Conservation (phyloP, 2,888 invertebrate species). For the Drosophila seclusa region DNA sequence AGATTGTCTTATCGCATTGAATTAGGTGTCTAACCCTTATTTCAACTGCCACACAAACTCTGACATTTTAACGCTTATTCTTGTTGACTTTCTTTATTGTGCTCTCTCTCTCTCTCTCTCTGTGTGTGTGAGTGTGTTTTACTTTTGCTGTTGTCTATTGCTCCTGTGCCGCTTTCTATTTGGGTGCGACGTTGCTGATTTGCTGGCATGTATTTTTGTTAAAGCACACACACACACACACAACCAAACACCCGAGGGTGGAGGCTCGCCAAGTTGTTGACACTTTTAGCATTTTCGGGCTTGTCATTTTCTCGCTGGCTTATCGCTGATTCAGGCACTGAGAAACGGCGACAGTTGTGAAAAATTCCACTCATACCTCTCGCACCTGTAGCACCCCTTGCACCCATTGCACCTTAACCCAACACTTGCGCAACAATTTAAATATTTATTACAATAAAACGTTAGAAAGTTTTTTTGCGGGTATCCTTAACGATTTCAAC, state of each 20-base stretch:
- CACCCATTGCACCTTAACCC: not conserved
- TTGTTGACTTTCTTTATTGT: slow-evolving; percentile 21
- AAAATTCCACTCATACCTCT: slow-evolving; percentile 17
- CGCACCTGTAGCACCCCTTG: not conserved
- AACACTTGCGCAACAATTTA: slow-evolving; percentile 18
- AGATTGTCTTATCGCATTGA: slow-evolving; percentile 70
- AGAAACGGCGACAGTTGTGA: slow-evolving; percentile 32
- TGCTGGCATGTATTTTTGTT: slow-evolving; percentile 41
- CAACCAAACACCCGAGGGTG: not conserved
- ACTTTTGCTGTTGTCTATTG: slow-evolving; percentile 1
- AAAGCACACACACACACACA: not conserved
- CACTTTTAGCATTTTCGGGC: slow-evolving; percentile 60
- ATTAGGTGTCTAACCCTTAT: slow-evolving; percentile 71
- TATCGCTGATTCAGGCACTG: slow-evolving; percentile 57
- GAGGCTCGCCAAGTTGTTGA: slow-evolving; percentile 48
- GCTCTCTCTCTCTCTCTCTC: not conserved
- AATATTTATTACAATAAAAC: slow-evolving; percentile 58
- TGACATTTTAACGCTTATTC: slow-evolving; percentile 65
- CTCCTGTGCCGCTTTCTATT: slow-evolving; percentile 25
- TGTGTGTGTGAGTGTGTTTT: not conserved
- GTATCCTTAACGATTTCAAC: not conserved
- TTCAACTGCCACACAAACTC: slow-evolving; percentile 64
- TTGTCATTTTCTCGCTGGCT: slow-evolving; percentile 58
- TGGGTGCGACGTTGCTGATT: slow-evolving; percentile 44
- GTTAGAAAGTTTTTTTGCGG: slow-evolving; percentile 13